Base-by-base conservation (phyloP, 2,888 invertebrate genomes). In the Bruchidius siliquastri region DNA sequence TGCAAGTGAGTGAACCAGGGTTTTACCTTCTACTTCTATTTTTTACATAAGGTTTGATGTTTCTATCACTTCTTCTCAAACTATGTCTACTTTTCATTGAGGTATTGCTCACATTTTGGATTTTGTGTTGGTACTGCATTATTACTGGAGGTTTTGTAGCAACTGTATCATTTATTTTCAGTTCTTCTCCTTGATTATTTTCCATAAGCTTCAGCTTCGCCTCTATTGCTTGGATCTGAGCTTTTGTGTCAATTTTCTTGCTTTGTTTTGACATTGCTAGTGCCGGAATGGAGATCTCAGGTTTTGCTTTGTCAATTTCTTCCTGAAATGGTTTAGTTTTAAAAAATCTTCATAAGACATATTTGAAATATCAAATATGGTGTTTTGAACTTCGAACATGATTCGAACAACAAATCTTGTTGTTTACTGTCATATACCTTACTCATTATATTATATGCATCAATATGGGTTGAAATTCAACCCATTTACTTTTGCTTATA, bases 181-280 rank as follows among this genome's bases (percentile, higher is more conserved):
- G 90, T 82, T 94, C 94, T 77, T 93, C 92, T 70, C 90, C 90
- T 0, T 90, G 89, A 77, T 89, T 90, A 2, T 86, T 85, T 80
- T 94, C 93, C 91, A 96, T 92, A 84, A 93, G 87, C 82, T 93
- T 94, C 0, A 96, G 87, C 85, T 96, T 96, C 0, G 94, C 94
- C 85, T 96, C 96, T 75, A 96, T 96, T 0, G 95, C 95, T 83
- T 93, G 93, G 78, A 96, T 96, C 73, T 95, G 94, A 10, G 92
- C 92, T 82, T 92, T 91, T 81, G 92, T 91, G 84, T 95, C 95
- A 1, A 92, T 86, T 86, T 91, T 93, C 82, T 92, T 87, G 75
- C 88, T 87, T 74, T 86, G 86, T 80, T 89, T 89, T 26, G 89
- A 86, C 72, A 94, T 93, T 0, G 93, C 92, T 76, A 95, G 84